These are phyloP conservation scores for Chascanopsetta lugubris DNA, from an alignment of 2,113 vertebrate genomes.

Conservation along the genomic window DNA sequence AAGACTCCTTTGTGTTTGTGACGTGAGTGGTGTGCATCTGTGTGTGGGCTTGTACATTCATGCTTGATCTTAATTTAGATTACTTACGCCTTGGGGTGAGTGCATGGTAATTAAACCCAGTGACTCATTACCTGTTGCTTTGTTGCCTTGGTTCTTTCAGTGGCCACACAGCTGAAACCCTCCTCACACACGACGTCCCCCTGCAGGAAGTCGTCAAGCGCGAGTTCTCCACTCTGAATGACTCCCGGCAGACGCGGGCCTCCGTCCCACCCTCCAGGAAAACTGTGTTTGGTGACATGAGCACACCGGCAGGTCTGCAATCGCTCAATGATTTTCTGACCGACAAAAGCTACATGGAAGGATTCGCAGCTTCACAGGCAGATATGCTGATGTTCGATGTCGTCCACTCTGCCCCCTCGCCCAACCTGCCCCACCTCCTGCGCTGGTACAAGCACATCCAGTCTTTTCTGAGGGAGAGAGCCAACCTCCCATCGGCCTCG, in stretches of 20 bases:
- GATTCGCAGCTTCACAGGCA: slow-evolving; percentile 90
- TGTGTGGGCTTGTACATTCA: slow-evolving; percentile 45
- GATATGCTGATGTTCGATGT: slow-evolving; percentile 88
- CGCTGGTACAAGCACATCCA: slow-evolving; percentile 97
- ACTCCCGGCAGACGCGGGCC: neutral
- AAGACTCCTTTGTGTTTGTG: slow-evolving; percentile 44
- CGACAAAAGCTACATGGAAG: slow-evolving; percentile 95
- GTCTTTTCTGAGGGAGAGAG: slow-evolving; percentile 87
- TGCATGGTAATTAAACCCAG: slow-evolving; percentile 32
- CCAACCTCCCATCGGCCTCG: slow-evolving; percentile 87
- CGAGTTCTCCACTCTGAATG: slow-evolving; percentile 23
- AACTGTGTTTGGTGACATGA: slow-evolving; percentile 93
- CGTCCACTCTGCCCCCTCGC: slow-evolving; percentile 82
- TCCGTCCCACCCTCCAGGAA: slow-evolving; percentile 37
- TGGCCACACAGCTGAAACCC: slow-evolving; percentile 64
- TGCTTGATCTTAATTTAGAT: slow-evolving; percentile 41
- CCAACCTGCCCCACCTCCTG: slow-evolving; percentile 86
- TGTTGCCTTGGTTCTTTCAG: slow-evolving; percentile 77
- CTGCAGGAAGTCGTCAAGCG: slow-evolving; percentile 57
- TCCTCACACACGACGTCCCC: slow-evolving; percentile 70
- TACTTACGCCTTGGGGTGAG: slow-evolving; percentile 31
- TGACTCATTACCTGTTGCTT: slow-evolving; percentile 71
- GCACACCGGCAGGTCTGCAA: slow-evolving; percentile 84
- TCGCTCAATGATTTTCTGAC: slow-evolving; percentile 90
- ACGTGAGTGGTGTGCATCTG: slow-evolving; percentile 31